Base-by-base conservation (phyloP, 2,888 invertebrate species). In the Leucoptera coffeella region DNA sequence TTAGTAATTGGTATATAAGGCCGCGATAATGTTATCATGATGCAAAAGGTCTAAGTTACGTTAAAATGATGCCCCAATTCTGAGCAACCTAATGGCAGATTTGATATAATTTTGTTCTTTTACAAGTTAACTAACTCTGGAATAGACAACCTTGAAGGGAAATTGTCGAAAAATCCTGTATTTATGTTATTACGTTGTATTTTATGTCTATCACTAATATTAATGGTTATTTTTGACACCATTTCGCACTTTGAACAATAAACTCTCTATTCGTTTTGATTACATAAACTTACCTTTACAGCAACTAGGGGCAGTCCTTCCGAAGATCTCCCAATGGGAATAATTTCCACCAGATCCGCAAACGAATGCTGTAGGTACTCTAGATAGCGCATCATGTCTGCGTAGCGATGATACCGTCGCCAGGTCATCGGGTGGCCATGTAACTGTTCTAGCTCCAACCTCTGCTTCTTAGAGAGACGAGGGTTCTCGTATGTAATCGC, bases 281-380 rank as follows among this genome's bases (percentile, higher is more conserved):
- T n/a, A n/a, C n/a, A n/a, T n/a, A n/a, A n/a, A n/a, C n/a, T 71
- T 24, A 88, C 77, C 69, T 84, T 86, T 1, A 79, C 77, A 22
- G 83, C 75, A 29, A 82, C 76, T 25, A 88, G 48, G 1, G 82
- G 79, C 12, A 82, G 71, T 1, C 82, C 84, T 48, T 86, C 84
- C 17, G 74, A 80, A 14, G 85, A 82, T 30, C 77, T 72, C 0
- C 88, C 88, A 21, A 88, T 75, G 2, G 82, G 82, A 30, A 80
- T 61, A 2, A 85, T 52, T 33, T 82, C 79, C 0, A 83, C 77
- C 3, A 81, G 43, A 23, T 78, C 72, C 0, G 84, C 75, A 48
- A 82, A 75, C 2, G 75, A 74, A 35, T 73, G 60, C 22, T 80
- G 79, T 33, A 86, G 46, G 34, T 78, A 77, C 38, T 85, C 82